Conservation (phyloP, 2,888 invertebrate species). For the Nysson spinosus region DNA sequence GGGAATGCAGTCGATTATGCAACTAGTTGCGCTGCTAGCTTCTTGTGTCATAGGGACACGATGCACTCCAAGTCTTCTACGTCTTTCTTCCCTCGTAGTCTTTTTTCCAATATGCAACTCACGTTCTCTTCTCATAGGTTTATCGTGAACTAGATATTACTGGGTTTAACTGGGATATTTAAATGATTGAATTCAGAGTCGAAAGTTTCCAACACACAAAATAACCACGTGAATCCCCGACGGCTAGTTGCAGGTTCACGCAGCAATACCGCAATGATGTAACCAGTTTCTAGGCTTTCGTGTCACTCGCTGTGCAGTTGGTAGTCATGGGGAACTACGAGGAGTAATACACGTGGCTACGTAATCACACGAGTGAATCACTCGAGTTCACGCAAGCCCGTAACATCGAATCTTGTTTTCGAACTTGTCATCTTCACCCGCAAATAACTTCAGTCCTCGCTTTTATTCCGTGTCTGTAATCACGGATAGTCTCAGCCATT, state of each 20-base stretch:
- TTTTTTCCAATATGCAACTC: too few relatives aligned
- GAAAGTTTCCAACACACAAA: too few relatives aligned
- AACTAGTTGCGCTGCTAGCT: conserved; percentile 63
- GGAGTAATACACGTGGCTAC: conserved; percentile 24
- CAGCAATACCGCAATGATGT: conserved; percentile 53
- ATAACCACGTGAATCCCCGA: conserved; percentile 48
- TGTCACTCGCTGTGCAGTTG: conserved; percentile 50
- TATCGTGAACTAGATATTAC: too few relatives aligned
- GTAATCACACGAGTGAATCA: conserved; percentile 45
- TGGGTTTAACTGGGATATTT: too few relatives aligned
- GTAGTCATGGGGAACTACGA: conserved; percentile 51
- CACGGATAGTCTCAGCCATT: not conserved
- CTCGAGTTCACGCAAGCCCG: conserved; percentile 45
- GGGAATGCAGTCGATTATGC: conserved; percentile 64
- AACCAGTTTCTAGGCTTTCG: conserved; percentile 60
- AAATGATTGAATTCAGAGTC: too few relatives aligned
- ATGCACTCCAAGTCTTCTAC: too few relatives aligned
- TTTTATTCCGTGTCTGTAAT: not conserved
- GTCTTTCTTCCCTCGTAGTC: too few relatives aligned
- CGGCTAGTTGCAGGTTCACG: conserved; percentile 45
- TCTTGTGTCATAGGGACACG: conserved; percentile 62
- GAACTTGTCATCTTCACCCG: conserved; percentile 1
- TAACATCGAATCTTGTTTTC: conserved; percentile 33
- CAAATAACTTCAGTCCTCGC: not conserved
- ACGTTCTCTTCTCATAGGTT: too few relatives aligned